These are phyloP conservation scores for Carcharodon carcharias DNA, from an alignment of 2,797 vertebrate species.

Conservation along the genomic window DNA sequence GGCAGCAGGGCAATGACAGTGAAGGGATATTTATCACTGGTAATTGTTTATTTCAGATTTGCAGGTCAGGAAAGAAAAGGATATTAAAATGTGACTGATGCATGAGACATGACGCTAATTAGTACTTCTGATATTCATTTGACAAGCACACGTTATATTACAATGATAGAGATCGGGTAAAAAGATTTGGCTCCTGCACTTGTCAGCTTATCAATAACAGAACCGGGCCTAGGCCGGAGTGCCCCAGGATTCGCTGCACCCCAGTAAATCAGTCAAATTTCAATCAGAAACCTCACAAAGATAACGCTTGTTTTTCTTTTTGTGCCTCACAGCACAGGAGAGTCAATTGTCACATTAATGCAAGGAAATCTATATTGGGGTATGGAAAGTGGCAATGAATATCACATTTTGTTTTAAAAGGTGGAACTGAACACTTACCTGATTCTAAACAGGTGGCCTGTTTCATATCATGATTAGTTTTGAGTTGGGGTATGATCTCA, in stretches of 20 bases:
- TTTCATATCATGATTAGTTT: neutral
- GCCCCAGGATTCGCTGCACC: neutral
- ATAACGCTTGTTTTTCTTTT: neutral
- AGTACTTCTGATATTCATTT: neutral
- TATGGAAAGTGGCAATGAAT: neutral
- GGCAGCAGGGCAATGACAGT: slow-evolving; percentile 4
- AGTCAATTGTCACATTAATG: neutral
- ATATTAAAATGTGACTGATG: neutral
- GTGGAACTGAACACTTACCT: neutral
- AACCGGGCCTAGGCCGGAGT: neutral
- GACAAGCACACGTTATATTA: neutral
- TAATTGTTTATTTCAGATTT: neutral
- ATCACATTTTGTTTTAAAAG: neutral
- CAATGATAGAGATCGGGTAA: neutral
- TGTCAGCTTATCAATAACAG: neutral
- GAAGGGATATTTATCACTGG: neutral
- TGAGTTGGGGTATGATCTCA: neutral
- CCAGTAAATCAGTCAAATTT: neutral
- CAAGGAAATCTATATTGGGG: neutral
- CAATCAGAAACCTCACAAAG: neutral
- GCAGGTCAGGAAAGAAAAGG: neutral
- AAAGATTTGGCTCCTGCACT: too few relatives aligned
- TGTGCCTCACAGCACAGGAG: neutral
- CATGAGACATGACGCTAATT: neutral
- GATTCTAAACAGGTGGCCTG: neutral